Evolutionary conservation across 2,797 vertebrate species (phyloP).

Genomic region (Meriones psammophilus): DNA sequence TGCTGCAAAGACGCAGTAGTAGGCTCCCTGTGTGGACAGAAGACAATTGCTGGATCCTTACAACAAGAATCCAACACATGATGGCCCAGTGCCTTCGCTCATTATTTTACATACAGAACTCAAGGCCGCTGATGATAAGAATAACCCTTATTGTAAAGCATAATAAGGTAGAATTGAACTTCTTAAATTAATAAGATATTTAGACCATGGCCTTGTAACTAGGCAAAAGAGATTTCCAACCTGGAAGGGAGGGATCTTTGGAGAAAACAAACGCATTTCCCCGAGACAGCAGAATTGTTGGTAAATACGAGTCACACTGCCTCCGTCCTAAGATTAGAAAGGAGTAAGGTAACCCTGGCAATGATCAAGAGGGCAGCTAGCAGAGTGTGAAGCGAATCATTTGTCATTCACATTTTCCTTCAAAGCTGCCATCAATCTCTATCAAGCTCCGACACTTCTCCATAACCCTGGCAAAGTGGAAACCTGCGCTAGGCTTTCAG

Average conservation of each 20-base stretch:
- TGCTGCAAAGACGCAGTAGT: neutral
- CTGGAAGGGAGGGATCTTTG: neutral
- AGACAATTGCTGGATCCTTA: neutral
- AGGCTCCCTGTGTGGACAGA: neutral
- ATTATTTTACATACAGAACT: conserved; percentile 1
- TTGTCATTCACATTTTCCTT: conserved; percentile 74
- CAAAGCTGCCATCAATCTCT: conserved; percentile 74
- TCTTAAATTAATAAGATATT: neutral
- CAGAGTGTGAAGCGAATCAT: conserved; percentile 67
- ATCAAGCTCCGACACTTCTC: conserved; percentile 63
- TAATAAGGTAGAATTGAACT: neutral
- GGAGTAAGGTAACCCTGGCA: conserved; percentile 18
- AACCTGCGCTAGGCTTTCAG: conserved; percentile 63
- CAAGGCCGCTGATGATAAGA: neutral
- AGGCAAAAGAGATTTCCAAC: neutral
- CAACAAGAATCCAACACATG: neutral
- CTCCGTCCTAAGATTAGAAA: neutral
- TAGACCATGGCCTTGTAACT: neutral
- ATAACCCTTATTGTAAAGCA: neutral
- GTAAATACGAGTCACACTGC: conserved; percentile 30
- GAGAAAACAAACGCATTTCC: neutral
- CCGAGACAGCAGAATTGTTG: neutral
- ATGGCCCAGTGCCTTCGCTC: neutral
- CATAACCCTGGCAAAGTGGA: conserved; percentile 7
- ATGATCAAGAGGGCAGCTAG: conserved; percentile 28